Evolutionary conservation across 1,140 invertebrate species (phyloP), one percentile per base, ranked within the genome.

Genomic region (Rhizoglyphus robini): DNA sequence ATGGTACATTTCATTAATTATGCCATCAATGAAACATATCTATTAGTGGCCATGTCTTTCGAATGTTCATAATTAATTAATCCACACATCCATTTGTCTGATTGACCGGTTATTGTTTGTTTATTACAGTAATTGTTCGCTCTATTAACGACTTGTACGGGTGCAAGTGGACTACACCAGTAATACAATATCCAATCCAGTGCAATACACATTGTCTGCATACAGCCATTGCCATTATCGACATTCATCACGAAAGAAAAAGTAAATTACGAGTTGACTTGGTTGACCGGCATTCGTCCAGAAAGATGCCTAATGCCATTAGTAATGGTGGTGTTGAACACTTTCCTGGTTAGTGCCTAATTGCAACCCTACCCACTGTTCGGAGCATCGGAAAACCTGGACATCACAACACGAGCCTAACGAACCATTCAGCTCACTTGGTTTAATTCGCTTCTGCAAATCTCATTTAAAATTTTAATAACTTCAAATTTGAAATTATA

Each of bases 11-110:
- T 54, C 8, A 54, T 23, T 54, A 54, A 54, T 54, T 54, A 54
- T 54, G 51, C 51, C 51, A 54, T 54, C 51, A 54, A 54, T 54
- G 51, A 8, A 32, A 54, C 51, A 54, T 54, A 54, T 54, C 51
- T 54, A 54, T 54, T 54, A 54, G 51, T 23, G 51, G 23, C 23
- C 8, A 54, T 54, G 51, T 54, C 51, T 54, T 8, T 54, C 31
- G 23, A 32, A 54, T 54, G 51, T 54, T 54, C 51, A 54, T 54
- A 54, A 54, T 54, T 54, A 54, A 54, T 54, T 54, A 54, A 54
- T 54, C 51, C 23, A 23, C 23, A 11, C 51, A 54, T 54, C 31
- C 51, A 54, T 54, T 54, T 54, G 8, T 54, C 20, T 54, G 51
- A 8, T 54, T 54, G 51, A 54, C 51, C 51, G 51, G 8, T 54